These are phyloP conservation scores for Zophobas atratus DNA, from an alignment of 1,140 invertebrate species.

Conservation along the genomic window DNA sequence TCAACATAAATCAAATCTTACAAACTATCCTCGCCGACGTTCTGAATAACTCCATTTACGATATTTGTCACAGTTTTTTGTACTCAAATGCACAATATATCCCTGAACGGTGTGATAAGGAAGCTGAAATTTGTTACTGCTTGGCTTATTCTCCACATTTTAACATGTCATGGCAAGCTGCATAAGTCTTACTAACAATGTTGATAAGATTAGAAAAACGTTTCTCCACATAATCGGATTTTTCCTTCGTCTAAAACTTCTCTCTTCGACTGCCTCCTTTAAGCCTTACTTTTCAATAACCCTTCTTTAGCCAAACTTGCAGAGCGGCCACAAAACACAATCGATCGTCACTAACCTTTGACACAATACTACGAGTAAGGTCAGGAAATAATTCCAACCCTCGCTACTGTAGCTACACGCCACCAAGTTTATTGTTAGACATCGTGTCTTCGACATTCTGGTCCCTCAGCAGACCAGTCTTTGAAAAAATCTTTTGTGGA, in stretches of 20 bases:
- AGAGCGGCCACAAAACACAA: conserved; percentile 20
- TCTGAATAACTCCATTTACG: no score
- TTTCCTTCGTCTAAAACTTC: background rate
- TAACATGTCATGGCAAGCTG: no score
- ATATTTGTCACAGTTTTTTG: no score
- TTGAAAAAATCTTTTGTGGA: background rate
- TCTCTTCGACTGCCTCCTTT: background rate
- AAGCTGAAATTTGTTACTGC: no score
- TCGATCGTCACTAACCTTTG: conserved; percentile 31
- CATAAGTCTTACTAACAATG: background rate
- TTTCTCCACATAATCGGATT: background rate
- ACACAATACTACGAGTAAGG: conserved; percentile 29
- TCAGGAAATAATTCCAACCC: conserved; percentile 31
- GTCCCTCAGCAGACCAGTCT: background rate
- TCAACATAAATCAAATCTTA: no score
- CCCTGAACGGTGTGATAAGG: no score
- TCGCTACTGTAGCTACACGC: background rate
- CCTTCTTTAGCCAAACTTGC: conserved; percentile 7
- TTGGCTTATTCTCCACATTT: no score
- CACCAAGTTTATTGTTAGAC: conserved; percentile 16
- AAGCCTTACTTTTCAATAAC: background rate
- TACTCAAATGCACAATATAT: no score
- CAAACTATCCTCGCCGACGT: no score
- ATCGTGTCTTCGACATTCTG: background rate
- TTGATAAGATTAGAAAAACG: conserved; percentile 7